phyloP scores from a whole-genome alignment of 53 echinoderm and acorn worm species.

The Hippasteria phrygiana region DNA sequence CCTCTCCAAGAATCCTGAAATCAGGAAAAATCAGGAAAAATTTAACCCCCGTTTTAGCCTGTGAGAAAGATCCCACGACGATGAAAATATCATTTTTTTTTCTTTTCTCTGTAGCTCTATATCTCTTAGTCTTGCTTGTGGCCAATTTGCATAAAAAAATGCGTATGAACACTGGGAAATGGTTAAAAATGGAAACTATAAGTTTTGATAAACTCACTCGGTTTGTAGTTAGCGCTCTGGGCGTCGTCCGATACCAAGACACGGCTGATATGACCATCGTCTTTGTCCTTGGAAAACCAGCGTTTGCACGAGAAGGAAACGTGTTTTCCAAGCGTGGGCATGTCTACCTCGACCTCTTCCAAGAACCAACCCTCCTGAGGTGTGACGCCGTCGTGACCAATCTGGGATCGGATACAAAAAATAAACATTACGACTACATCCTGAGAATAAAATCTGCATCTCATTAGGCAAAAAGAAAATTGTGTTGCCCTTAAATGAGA shows the following conservation, averaged over 20 bases:
- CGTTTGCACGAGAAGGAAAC: slow-evolving; percentile 90
- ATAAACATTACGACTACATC: not conserved
- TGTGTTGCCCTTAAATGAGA: no score
- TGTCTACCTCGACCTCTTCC: slow-evolving; percentile 94
- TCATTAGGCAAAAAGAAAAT: no score
- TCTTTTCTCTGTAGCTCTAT: no score
- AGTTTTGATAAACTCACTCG: slow-evolving; percentile 80
- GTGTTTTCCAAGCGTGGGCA: slow-evolving; percentile 93
- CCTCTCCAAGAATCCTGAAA: no score
- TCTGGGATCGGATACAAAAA: slow-evolving; percentile 49
- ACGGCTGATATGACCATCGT: slow-evolving; percentile 87
- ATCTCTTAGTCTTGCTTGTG: no score
- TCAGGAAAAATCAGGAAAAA: no score
- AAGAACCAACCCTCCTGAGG: slow-evolving; percentile 94
- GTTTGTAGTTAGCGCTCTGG: slow-evolving; percentile 83
- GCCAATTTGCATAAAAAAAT: no score
- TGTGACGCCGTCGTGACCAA: slow-evolving; percentile 95
- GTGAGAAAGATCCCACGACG: no score
- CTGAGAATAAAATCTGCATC: not conserved
- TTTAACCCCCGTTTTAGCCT: no score
- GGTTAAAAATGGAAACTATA: no score
- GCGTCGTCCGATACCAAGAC: slow-evolving; percentile 84
- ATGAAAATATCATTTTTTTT: no score
- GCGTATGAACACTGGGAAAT: not conserved
- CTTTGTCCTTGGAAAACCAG: slow-evolving; percentile 97